phyloP scores from a whole-genome alignment of 2,113 vertebrate genomes.

The Leuciscus idus region DNA sequence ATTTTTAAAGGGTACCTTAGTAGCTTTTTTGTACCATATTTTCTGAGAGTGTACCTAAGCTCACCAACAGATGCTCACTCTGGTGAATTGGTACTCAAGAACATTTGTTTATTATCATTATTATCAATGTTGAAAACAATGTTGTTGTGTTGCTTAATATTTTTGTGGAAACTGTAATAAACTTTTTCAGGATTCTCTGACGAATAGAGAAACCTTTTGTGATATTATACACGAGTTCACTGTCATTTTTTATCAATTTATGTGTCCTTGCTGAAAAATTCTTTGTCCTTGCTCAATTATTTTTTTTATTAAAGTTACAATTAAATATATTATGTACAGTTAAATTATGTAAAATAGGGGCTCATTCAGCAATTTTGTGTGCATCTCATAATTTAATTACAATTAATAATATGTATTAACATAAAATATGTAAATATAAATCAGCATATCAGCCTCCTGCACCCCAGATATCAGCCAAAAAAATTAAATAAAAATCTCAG shows the following conservation, averaged over 20 bases:
- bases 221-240: background rate
- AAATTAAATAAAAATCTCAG: background rate
- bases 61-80: too few species aligned
- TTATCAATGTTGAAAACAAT: background rate
- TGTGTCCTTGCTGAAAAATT: background rate
- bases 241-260: background rate
- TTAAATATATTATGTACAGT: background rate
- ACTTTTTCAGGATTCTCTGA: too few species aligned
- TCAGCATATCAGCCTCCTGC: background rate
- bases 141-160: background rate
- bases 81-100: background rate
- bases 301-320: too few species aligned
- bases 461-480: background rate
- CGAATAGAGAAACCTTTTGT: background rate
- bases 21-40: too few species aligned
- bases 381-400: background rate
- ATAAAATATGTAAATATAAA: conserved; percentile 7
- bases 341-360: background rate
- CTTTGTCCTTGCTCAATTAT: too few species aligned
- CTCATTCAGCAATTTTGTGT: background rate
- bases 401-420: background rate
- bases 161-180: background rate
- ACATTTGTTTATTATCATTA: background rate
- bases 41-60: too few species aligned
- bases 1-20: too few species aligned